phyloP scores from a whole-genome alignment of 2,113 vertebrate species.

The Vidua chalybeata region DNA sequence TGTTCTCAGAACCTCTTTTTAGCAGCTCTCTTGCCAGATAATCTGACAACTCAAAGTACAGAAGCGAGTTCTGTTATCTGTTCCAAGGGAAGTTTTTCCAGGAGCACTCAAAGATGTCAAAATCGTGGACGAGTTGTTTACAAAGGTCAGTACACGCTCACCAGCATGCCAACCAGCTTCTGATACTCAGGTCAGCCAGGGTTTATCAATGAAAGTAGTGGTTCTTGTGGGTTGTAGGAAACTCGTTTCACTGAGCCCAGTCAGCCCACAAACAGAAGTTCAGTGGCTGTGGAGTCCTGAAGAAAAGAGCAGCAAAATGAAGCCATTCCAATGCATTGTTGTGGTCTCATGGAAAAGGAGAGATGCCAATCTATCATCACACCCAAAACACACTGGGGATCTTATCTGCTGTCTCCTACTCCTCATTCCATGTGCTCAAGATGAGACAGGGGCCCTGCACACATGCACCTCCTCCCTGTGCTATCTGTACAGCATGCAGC shows the following conservation, averaged over 20 bases:
- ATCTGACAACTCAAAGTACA: constrained; percentile 23
- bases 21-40: constrained; percentile 21
- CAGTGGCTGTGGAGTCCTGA: background rate
- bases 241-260: background rate
- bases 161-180: background rate
- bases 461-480: background rate
- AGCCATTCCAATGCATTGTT: background rate
- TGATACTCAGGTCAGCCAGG: background rate
- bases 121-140: background rate
- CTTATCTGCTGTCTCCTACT: background rate
- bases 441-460: background rate
- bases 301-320: background rate
- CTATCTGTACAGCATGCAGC: background rate
- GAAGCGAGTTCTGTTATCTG: background rate
- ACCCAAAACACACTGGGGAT: background rate
- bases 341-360: background rate
- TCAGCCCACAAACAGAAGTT: background rate
- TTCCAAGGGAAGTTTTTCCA: constrained; percentile 26
- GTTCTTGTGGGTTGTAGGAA: background rate
- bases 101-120: background rate
- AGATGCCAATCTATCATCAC: background rate
- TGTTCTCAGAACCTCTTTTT: constrained; percentile 1
- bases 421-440: background rate
- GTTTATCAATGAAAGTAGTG: background rate
- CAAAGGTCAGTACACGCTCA: background rate